Base-by-base conservation (phyloP, 1,140 invertebrate species). In the Helicoverpa zea region DNA sequence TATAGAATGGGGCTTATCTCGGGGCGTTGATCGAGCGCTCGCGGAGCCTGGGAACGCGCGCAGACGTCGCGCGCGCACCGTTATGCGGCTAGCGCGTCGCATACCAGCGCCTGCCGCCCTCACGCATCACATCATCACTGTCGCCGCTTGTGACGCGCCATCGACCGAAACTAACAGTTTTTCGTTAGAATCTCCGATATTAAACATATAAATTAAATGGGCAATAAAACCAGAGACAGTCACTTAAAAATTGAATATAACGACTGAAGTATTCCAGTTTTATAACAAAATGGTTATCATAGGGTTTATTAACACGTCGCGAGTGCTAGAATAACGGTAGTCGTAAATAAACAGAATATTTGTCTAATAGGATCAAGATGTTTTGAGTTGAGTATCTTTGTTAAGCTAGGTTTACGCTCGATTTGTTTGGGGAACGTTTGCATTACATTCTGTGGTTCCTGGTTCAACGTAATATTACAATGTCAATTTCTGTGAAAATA, bases 1-100 rank as follows among this genome's bases (percentile, higher is more conserved):
- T 91, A 90, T 88, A 90, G 88, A 88, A 90, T 81, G 80, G 86
- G 64, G 87, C 91, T 94, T 94, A 94, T 94, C 93, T 94, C 79
- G 83, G 82, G 81, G 79, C 83, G 83, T 83, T 82, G 87, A 93
- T 94, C 93, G 91, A 92, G 90, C 84, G 87, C 84, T 74, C 83
- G 79, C 79, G 81, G 79, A 75, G 83, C 86, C 86, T 84, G 86
- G 82, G 80, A 80, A 75, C 63, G 78, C 64, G 35, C 51, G 77
- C 70, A 79, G 58, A 76, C 77, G 76, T 68, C 64, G 76, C 76
- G 35, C 76, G 54, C 72, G 61, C 79, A 78, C 81, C 81, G 81
- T 82, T 82, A 82, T 74, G 49, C 58, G 77, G 77, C 81, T 63
- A 66, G 72, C 79, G 79, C 58, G 64, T 51, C 70, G 66, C 81